A percentile compares a stretch with the other conserved stretches of the same genome.
Evolutionary conservation across 1,140 invertebrate genomes (phyloP).

Genomic region (Bombus breviceps): DNA sequence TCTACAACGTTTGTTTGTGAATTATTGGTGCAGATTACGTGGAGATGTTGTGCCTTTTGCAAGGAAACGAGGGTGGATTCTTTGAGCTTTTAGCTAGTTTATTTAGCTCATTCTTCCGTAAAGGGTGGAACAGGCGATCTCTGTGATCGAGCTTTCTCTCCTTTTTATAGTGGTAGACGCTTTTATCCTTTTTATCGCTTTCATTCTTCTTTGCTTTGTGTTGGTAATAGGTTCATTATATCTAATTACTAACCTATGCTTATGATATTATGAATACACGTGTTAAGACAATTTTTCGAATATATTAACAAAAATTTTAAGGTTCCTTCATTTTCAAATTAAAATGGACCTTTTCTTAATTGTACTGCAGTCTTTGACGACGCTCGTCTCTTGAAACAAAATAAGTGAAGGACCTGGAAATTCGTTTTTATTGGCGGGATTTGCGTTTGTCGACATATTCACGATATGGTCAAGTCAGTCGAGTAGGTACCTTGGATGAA

Average conservation of each 20-base stretch:
- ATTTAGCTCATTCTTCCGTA: too few species aligned
- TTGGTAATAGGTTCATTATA: too few species aligned
- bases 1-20: not conserved
- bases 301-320: not conserved
- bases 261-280: too few species aligned
- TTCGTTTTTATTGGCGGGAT: not conserved
- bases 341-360: not conserved
- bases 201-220: too few species aligned
- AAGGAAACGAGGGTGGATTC: not conserved
- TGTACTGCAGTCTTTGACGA: not conserved
- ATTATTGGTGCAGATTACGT: not conserved
- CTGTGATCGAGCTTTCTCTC: too few species aligned
- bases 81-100: not conserved
- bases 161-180: too few species aligned
- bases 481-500: constrained; percentile 38
- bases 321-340: not conserved
- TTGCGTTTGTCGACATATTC: constrained; percentile 39
- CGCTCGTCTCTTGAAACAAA: too few species aligned
- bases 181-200: too few species aligned
- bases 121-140: too few species aligned
- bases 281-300: too few species aligned
- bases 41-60: not conserved
- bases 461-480: constrained; percentile 33
- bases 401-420: not conserved
- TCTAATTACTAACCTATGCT: too few species aligned